Conservation (phyloP, 2,888 invertebrate genomes). For the Sceliomorpha sp. region DNA sequence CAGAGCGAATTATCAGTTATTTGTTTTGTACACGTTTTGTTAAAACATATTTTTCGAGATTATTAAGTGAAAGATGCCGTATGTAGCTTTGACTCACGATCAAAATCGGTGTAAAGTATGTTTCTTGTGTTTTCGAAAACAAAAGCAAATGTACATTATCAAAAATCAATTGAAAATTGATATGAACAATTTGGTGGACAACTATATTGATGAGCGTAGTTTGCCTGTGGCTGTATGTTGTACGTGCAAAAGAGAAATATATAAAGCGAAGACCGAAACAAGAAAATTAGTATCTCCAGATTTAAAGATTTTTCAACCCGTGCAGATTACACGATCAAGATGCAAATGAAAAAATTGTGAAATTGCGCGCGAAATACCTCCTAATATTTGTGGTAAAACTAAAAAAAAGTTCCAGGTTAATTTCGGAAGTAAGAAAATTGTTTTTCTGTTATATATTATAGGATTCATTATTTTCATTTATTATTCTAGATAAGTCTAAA, state of each 20-base stretch:
- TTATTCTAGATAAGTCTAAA: constrained; percentile 18
- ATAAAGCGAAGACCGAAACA: constrained; percentile 17
- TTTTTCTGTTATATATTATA: constrained; percentile 11
- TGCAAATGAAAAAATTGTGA: constrained; percentile 20
- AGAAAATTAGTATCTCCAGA: constrained; percentile 24
- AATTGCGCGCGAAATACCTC: constrained; percentile 17
- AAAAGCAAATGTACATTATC: constrained; percentile 22
- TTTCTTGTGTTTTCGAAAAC: constrained; percentile 19
- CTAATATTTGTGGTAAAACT: constrained; percentile 21
- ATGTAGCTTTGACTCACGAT: constrained; percentile 21
- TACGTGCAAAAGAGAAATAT: constrained; percentile 25
- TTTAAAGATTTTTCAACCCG: constrained; percentile 14
- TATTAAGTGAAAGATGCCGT: constrained; percentile 24
- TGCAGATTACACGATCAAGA: constrained; percentile 19
- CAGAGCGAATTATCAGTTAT: constrained; percentile 6
- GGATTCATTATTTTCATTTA: constrained; percentile 19
- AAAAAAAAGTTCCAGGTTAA: constrained; percentile 14
- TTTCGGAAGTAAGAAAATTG: constrained; percentile 7
- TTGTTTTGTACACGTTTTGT: background rate
- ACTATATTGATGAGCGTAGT: constrained; percentile 14
- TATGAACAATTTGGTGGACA: constrained; percentile 21
- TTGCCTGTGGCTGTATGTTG: too few species aligned
- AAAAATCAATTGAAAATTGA: constrained; percentile 29
- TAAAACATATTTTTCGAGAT: constrained; percentile 11
- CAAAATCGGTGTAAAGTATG: constrained; percentile 24